Evolutionary conservation across 2,888 invertebrate species (phyloP).

Genomic region (Ennomos quercinarius): DNA sequence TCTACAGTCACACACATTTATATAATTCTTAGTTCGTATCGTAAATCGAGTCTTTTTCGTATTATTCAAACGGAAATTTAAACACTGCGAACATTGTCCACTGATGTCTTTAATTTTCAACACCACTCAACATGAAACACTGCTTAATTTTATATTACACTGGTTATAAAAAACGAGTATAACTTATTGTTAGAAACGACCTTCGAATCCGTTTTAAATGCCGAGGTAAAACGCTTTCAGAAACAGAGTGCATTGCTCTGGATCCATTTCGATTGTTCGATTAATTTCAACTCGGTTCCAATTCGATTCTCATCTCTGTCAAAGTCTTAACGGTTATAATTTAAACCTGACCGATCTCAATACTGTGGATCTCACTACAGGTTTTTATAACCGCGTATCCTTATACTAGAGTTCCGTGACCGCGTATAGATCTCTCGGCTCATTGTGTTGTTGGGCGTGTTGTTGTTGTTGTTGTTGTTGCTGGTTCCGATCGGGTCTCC

Average conservation of each 20-base stretch:
- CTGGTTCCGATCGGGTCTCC: conserved; percentile 40
- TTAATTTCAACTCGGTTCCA: too few relatives aligned
- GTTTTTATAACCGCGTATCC: conserved; percentile 30
- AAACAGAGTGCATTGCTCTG: too few relatives aligned
- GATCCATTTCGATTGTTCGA: too few relatives aligned
- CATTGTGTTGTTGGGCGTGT: conserved; percentile 52
- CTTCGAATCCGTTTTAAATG: too few relatives aligned
- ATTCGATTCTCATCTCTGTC: too few relatives aligned
- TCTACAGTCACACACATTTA: conserved; percentile 22
- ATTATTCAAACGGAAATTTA: too few relatives aligned
- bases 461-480: conserved; percentile 18
- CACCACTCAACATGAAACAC: too few relatives aligned
- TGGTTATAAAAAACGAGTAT: neutral
- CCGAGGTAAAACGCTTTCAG: too few relatives aligned
- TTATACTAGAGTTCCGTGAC: conserved; percentile 82
- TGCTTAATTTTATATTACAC: neutral
- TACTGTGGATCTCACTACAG: conserved; percentile 3
- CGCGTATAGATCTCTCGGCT: conserved; percentile 88
- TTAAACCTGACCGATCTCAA: neutral
- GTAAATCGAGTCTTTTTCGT: conserved; percentile 28
- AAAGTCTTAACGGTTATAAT: conserved; percentile 8
- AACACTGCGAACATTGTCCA: neutral
- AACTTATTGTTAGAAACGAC: too few relatives aligned
- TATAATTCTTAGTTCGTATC: conserved; percentile 35
- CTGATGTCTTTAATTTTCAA: neutral